Evolutionary conservation across 1,140 invertebrate species (phyloP).

Genomic region (Frieseomelitta varia): DNA sequence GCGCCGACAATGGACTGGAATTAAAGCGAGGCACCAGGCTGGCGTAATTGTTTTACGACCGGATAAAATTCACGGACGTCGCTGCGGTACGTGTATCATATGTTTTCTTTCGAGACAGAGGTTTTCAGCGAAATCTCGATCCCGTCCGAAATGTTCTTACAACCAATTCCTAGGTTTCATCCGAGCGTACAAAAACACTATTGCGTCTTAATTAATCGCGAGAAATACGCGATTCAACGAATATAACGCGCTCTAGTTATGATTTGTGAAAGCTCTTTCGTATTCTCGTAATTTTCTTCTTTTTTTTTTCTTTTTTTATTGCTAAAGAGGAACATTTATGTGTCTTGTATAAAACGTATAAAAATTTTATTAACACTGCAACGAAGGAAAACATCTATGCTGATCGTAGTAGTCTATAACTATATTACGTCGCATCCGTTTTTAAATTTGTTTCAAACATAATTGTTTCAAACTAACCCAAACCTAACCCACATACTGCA

Average conservation of each 20-base stretch:
- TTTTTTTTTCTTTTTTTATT: neutral
- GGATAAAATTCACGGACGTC: constrained; percentile 61
- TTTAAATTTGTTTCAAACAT: too few species aligned
- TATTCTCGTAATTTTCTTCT: neutral
- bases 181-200: neutral
- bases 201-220: neutral
- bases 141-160: constrained; percentile 24
- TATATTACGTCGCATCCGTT: too few species aligned
- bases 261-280: constrained; percentile 1
- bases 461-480: too few species aligned
- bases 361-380: too few species aligned
- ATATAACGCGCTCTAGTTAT: neutral
- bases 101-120: constrained; percentile 44
- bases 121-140: constrained; percentile 24
- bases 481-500: too few species aligned
- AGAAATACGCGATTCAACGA: too few species aligned
- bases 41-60: constrained; percentile 66
- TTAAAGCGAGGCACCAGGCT: constrained; percentile 60
- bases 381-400: too few species aligned
- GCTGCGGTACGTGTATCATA: neutral
- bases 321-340: neutral
- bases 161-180: neutral
- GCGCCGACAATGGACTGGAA: constrained; percentile 59
- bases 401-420: too few species aligned
- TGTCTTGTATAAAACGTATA: too few species aligned